phyloP scores from a whole-genome alignment of 2,113 vertebrate species.

The Hydropotes inermis region DNA sequence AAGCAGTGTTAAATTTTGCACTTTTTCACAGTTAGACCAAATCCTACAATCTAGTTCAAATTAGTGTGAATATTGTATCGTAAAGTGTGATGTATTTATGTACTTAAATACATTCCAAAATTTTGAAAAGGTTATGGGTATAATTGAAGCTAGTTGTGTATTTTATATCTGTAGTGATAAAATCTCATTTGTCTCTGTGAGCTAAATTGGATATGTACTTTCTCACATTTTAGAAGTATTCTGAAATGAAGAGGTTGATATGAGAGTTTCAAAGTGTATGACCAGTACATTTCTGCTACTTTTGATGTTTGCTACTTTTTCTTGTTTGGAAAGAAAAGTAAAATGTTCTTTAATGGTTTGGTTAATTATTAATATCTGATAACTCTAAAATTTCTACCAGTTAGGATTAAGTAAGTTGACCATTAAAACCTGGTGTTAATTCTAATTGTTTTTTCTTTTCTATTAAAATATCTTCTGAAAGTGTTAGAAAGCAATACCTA shows the following conservation, averaged over 20 bases:
- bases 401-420: not conserved
- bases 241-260: not conserved
- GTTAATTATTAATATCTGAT: not conserved
- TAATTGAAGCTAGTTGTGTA: not conserved
- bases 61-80: not conserved
- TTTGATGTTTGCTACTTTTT: not conserved
- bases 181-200: not conserved
- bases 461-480: not conserved
- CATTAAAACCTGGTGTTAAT: not conserved
- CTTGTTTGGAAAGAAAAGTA: not conserved
- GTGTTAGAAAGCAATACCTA: not conserved
- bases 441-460: not conserved
- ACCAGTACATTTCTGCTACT: not conserved
- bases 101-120: not conserved
- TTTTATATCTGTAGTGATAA: not conserved
- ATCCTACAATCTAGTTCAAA: not conserved
- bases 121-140: not conserved
- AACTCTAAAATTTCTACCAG: not conserved
- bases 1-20: not conserved
- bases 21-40: not conserved
- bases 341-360: not conserved
- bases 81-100: not conserved
- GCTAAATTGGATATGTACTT: not conserved
- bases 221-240: not conserved
- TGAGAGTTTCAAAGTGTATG: not conserved